Conservation (phyloP, 2,888 invertebrate genomes). For the Rhingia campestris region DNA sequence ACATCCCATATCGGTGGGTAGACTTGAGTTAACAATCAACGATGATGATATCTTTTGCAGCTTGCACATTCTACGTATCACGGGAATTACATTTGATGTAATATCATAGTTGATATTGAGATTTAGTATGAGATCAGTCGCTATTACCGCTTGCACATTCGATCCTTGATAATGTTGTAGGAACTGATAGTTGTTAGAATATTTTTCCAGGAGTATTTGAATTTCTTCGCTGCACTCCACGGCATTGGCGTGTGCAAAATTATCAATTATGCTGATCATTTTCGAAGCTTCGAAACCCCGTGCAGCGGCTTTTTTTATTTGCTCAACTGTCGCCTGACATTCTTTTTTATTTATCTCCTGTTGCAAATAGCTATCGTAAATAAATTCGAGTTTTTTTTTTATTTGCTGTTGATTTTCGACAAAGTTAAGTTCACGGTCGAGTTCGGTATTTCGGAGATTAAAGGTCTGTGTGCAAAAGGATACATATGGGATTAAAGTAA, state of each 20-base stretch:
- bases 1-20: constrained; percentile 79
- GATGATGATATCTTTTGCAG: constrained; percentile 56
- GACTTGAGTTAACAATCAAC: constrained; percentile 62
- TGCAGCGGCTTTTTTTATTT: constrained; percentile 84
- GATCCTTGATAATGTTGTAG: constrained; percentile 79
- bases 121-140: constrained; percentile 81
- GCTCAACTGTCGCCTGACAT: constrained; percentile 79
- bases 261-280: constrained; percentile 85
- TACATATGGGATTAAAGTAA: background rate
- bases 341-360: constrained; percentile 75
- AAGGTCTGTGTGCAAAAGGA: constrained; percentile 85
- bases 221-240: constrained; percentile 77
- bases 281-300: constrained; percentile 85
- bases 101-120: constrained; percentile 81
- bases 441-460: constrained; percentile 86
- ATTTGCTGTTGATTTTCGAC: constrained; percentile 85
- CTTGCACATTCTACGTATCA: constrained; percentile 79
- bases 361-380: constrained; percentile 79
- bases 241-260: constrained; percentile 83
- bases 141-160: constrained; percentile 79
- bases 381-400: constrained; percentile 79
- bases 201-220: constrained; percentile 78
- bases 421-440: constrained; percentile 88
- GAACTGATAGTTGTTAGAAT: constrained; percentile 78
- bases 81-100: constrained; percentile 79